These are phyloP conservation scores for Ophion ventricosus DNA, from an alignment of 2,888 invertebrate genomes.

Conservation along the genomic window DNA sequence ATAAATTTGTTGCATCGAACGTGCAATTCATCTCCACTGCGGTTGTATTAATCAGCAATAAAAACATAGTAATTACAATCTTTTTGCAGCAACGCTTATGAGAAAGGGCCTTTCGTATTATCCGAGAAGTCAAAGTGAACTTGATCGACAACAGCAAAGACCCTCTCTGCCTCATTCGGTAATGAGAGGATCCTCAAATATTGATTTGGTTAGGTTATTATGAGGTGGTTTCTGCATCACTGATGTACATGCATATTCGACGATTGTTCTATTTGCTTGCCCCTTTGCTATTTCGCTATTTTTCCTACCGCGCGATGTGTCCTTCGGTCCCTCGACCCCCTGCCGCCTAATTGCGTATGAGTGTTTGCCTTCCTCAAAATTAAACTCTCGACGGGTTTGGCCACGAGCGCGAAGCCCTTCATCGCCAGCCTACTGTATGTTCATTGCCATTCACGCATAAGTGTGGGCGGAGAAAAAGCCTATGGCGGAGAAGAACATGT, in stretches of 20 bases:
- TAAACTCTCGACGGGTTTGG: constrained; percentile 71
- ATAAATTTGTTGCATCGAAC: too few relatives aligned
- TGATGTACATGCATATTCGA: constrained; percentile 68
- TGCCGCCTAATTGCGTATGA: constrained; percentile 74
- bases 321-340: not conserved
- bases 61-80: too few relatives aligned
- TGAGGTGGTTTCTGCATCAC: constrained; percentile 74
- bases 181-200: constrained; percentile 76
- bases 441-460: constrained; percentile 35
- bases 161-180: constrained; percentile 69
- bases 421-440: constrained; percentile 29
- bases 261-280: constrained; percentile 66
- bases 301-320: constrained; percentile 38
- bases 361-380: constrained; percentile 79
- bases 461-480: constrained; percentile 33
- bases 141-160: too few relatives aligned
- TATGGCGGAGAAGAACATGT: not conserved
- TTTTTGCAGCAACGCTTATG: too few relatives aligned
- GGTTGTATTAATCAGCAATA: too few relatives aligned
- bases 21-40: too few relatives aligned
- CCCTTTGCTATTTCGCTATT: constrained; percentile 26
- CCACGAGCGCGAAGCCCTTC: constrained; percentile 52
- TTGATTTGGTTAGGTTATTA: constrained; percentile 77
- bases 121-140: too few relatives aligned
- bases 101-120: too few relatives aligned